Base-by-base conservation (phyloP, 1,140 invertebrate species). In the Arctopsyche grandis region DNA sequence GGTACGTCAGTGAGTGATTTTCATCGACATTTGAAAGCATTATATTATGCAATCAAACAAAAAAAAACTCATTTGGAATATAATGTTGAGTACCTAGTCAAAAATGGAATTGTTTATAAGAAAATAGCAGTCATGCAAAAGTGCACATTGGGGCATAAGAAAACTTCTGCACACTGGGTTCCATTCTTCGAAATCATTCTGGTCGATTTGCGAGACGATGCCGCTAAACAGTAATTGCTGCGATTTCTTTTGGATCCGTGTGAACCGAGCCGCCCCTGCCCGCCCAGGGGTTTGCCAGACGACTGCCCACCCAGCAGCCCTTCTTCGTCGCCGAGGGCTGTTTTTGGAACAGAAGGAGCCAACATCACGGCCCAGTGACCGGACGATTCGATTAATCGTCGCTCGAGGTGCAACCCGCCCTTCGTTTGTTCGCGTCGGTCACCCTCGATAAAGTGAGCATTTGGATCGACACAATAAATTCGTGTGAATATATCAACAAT, bases 261-360 rank as follows among this genome's bases (percentile, higher is more conserved):
- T 74, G 70, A 74, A 74, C 70, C 44, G 46, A 16, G 14, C 24
- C 70, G 70, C 43, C 46, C 70, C 21, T 10, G n/a, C 24, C 70
- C 70, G 70, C 70, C 43, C 70, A 74, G 44, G 70, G 46, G 70
- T 22, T 26, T 70, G 22, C 12, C 69, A 12, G 12, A 70, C 19
- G 69, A 38, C 38, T 29, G 14, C 24, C 69, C 38, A 21, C 19
- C 69, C 19, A 26, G 12, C 38, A 10, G 14, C 24, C 69, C 38
- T 26, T 44, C 69, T 44, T 38, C 69, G 5, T 44, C 70, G 12
- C 44, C 44, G 70, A 24, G 19, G 70, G 69, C 14, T 74, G 44
- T 74, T 74, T 74, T 46, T 38, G 19, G n/a, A 74, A 16, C 70
- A 10, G 21, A 52, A 52, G 70, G 38, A 22, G 12, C 19, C 38